A percentile compares a stretch with the other conserved stretches of the same genome.
phyloP scores from a whole-genome alignment of 1,140 invertebrate genomes.

The Marisa cornuarietis region DNA sequence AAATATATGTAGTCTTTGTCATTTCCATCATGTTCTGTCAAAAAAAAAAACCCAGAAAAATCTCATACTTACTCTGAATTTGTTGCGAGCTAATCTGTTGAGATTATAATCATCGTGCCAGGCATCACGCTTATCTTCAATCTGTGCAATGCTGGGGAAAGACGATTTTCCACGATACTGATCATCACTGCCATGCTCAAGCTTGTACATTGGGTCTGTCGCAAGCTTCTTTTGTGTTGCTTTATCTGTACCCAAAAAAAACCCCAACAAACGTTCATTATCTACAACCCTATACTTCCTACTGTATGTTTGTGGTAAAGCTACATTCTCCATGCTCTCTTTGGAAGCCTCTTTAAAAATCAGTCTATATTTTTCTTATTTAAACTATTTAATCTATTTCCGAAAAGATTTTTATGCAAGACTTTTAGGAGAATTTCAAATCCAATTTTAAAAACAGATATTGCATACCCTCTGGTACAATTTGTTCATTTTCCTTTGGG shows the following conservation, averaged over 20 bases:
- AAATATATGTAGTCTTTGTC: too few relatives aligned
- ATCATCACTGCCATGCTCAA: constrained; percentile 91
- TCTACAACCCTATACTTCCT: neutral
- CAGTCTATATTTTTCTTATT: neutral
- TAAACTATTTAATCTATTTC: neutral
- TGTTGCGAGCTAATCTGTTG: constrained; percentile 82
- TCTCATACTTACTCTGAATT: constrained; percentile 79
- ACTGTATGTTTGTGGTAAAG: neutral
- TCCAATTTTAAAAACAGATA: too few relatives aligned
- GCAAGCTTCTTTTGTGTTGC: constrained; percentile 85
- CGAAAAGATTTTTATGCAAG: too few relatives aligned
- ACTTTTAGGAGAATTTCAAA: too few relatives aligned
- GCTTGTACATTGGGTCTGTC: constrained; percentile 94
- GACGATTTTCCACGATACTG: constrained; percentile 76
- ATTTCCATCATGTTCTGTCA: too few relatives aligned
- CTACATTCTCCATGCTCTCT: neutral
- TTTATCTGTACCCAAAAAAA: constrained; percentile 68
- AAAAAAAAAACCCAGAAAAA: too few relatives aligned
- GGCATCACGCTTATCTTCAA: constrained; percentile 81
- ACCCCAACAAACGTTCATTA: neutral
- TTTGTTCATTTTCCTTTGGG: constrained; percentile 94
- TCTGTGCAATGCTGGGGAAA: constrained; percentile 76
- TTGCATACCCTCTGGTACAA: constrained; percentile 68
- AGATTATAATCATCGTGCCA: constrained; percentile 92
- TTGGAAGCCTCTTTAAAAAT: neutral